phyloP scores from a whole-genome alignment of 2,888 invertebrate species.

The Hydrotaea diabolus region DNA sequence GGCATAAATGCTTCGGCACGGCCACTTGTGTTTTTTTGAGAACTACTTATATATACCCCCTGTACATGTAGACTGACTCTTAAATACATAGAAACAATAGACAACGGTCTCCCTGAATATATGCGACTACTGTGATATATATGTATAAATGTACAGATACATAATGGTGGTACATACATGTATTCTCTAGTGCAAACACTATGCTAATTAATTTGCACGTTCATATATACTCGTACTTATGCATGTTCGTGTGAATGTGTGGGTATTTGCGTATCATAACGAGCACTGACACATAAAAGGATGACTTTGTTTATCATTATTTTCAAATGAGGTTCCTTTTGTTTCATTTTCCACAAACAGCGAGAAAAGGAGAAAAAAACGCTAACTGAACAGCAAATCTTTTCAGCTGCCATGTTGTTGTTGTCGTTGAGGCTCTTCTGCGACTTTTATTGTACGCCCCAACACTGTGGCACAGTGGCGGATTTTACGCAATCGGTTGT shows the following conservation, averaged over 20 bases:
- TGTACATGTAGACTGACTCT: not conserved
- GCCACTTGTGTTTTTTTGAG: no score
- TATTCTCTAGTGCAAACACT: conserved; percentile 52
- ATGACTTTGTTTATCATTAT: conserved; percentile 54
- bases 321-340: conserved; percentile 45
- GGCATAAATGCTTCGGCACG: no score
- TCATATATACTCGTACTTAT: conserved; percentile 31
- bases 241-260: not conserved
- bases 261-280: conserved; percentile 25
- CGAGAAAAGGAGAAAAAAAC: not conserved
- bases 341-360: conserved; percentile 6
- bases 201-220: conserved; percentile 61
- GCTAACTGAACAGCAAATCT: not conserved
- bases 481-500: not conserved
- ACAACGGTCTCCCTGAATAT: not conserved
- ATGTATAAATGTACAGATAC: no score
- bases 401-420: not conserved
- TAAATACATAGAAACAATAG: not conserved
- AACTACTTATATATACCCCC: not conserved
- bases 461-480: not conserved
- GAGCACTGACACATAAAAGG: conserved; percentile 30
- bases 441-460: not conserved
- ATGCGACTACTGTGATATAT: not conserved
- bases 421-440: not conserved
- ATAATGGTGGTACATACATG: not conserved